These are phyloP conservation scores for Nibea coibor DNA, from an alignment of 2,113 vertebrate genomes.

Conservation along the genomic window DNA sequence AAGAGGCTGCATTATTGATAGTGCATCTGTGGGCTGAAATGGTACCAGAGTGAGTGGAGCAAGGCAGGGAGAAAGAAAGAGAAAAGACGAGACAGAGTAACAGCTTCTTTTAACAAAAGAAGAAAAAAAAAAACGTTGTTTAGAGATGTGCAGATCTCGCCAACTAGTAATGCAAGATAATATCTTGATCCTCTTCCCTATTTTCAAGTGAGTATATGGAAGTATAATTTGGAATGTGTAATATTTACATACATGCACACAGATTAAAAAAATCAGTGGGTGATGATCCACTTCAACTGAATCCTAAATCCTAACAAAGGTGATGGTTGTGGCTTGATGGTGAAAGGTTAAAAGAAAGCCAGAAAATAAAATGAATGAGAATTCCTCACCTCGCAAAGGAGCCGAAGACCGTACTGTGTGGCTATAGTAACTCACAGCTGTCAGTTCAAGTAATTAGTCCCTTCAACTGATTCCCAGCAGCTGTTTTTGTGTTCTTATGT, in stretches of 20 bases:
- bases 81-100: slow-evolving; percentile 1
- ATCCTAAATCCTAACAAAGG: background rate
- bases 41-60: slow-evolving; percentile 21
- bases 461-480: slow-evolving; percentile 20
- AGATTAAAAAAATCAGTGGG: background rate
- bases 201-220: background rate
- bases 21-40: slow-evolving; percentile 49
- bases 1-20: slow-evolving; percentile 70
- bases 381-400: background rate
- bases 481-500: slow-evolving; percentile 8
- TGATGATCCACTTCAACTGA: background rate
- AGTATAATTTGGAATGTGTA: background rate
- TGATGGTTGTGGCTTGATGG: background rate
- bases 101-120: background rate
- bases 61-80: background rate
- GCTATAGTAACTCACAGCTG: background rate
- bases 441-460: slow-evolving; percentile 7
- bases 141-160: background rate
- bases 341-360: background rate
- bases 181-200: background rate
- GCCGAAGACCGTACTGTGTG: background rate
- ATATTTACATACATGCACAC: background rate
- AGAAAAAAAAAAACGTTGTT: background rate
- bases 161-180: background rate
- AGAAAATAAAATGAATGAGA: background rate